Evolutionary conservation across 2,113 vertebrate species (phyloP), one percentile per base, ranked within the genome.

Genomic region (Setophaga petechia): DNA sequence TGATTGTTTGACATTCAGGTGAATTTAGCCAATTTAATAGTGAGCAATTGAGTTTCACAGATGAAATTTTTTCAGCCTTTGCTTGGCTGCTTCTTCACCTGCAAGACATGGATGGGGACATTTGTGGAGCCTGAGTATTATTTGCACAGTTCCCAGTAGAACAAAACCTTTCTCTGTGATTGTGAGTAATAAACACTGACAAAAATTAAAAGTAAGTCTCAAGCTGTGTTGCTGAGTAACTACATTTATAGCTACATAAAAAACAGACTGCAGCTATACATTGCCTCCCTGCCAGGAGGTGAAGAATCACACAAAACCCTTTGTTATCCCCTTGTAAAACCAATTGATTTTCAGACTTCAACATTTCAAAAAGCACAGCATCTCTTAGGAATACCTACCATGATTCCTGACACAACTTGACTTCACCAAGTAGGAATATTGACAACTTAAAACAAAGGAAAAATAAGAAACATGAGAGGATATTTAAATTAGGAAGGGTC

Each of bases 401-500:
- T 76, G 79, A 96, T 87, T 92, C 75, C 33, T 74, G 55, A 71
- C 37, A 91, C 78, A 83, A 63, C 63, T 59, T 83, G 22, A 67
- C 68, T 59, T 76, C 66, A 25, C 76, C 46, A 13, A 84, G 12
- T 16, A 84, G 33, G 52, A 80, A 72, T 69, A 87, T 55, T 73
- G 67, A 52, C 81, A 92, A 59, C 47, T 91, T 94, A 95, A 94
- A 97, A 97, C 90, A 96, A 97, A 96, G 49, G 51, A 65, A 97
- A 96, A 96, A 91, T 62, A 25, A 68, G 47, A 76, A 69, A 54
- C 23, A 41, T 81, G 25, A 95, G 46, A 96, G 81, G 85, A 89
- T 96, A 94, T 97, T 97, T 94, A 95, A 96, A 97, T 96, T 65
- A 94, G 66, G 80, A 96, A 95, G 93, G 47, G 83, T 46, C 54